Base-by-base conservation (phyloP, 2,113 vertebrate genomes). In the Pomatorhinus ruficollis region DNA sequence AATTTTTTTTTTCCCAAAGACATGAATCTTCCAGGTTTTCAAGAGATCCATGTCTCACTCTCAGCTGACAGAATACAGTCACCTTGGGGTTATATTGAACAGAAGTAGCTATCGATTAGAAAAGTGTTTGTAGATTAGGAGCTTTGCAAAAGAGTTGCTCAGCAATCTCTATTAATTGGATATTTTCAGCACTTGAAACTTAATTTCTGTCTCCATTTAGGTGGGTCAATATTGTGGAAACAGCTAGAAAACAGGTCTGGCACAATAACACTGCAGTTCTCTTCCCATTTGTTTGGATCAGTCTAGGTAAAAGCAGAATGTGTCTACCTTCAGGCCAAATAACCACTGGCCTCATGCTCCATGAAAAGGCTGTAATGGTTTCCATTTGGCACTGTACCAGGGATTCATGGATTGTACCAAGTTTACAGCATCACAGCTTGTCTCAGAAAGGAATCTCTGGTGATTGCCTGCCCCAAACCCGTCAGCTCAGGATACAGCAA, bases 51-150 rank as follows among this genome's bases (percentile, higher is more conserved):
- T 39, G 63, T 93, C 87, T 50, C 49, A 59, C 47, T 83, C 15
- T 94, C 45, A 49, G n/a, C 52, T 94, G 92, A 90, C n/a, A 84
- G 56, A 60, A 89, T 57, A 37, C 70, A 91, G 76, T 94, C 83
- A 97, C 83, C 84, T 97, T 95, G 56, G 90, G 87, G 70, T 79
- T 96, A 90, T 90, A 96, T 64, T 70, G 76, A 91, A 84, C 66
- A 95, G 81, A 96, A 91, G 53, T 23, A 79, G 50, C 23, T 90
- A 96, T 95, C 1, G 83, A 97, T 96, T 85, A 63, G 59, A 85
- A 95, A 87, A 96, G 50, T 22, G 78, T 93, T 97, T 97, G 60
- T 35, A 95, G 93, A 97, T 94, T 96, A 96, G 78, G 50, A 95
- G 77, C 44, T 74, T 95, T 93, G 30, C 60, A 94, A 96, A 97